Evolutionary conservation across 2,113 vertebrate genomes (phyloP).

Genomic region (Merops nubicus): DNA sequence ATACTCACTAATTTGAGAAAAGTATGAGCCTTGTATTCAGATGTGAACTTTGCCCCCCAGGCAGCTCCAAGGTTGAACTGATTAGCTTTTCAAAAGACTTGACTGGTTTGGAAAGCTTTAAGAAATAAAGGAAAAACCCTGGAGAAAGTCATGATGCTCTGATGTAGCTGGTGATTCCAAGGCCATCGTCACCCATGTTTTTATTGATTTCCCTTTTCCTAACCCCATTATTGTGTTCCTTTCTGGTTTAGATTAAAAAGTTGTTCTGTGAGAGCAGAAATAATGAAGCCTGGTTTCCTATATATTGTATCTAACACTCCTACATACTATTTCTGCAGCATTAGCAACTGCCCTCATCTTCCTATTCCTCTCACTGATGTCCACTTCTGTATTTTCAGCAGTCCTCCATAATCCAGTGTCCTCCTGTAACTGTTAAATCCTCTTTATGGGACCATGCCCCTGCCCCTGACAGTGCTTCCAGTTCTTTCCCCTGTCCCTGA

Average conservation of each 20-base stretch:
- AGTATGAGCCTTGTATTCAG: constrained; percentile 57
- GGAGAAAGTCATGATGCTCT: constrained; percentile 14
- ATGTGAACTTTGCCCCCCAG: constrained; percentile 56
- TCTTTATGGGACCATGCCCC: too few species aligned
- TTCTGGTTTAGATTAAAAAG: constrained; percentile 34
- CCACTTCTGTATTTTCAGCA: not conserved
- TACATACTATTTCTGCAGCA: not conserved
- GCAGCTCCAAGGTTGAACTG: constrained; percentile 28
- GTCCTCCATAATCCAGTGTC: not conserved
- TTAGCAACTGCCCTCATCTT: not conserved
- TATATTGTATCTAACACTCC: not conserved
- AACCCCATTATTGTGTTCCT: not conserved
- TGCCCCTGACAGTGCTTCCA: not conserved
- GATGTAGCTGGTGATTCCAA: constrained; percentile 15
- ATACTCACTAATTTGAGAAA: constrained; percentile 62
- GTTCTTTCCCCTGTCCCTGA: not conserved
- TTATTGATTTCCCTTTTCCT: constrained; percentile 36
- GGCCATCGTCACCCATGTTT: not conserved
- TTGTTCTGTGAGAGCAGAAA: not conserved
- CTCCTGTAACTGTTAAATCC: not conserved
- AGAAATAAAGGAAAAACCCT: not conserved
- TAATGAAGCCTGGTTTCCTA: not conserved
- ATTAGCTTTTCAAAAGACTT: constrained; percentile 43
- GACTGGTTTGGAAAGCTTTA: not conserved
- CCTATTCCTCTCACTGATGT: not conserved